Base-by-base conservation (phyloP, 2,113 vertebrate species). In the Struthio camelus region DNA sequence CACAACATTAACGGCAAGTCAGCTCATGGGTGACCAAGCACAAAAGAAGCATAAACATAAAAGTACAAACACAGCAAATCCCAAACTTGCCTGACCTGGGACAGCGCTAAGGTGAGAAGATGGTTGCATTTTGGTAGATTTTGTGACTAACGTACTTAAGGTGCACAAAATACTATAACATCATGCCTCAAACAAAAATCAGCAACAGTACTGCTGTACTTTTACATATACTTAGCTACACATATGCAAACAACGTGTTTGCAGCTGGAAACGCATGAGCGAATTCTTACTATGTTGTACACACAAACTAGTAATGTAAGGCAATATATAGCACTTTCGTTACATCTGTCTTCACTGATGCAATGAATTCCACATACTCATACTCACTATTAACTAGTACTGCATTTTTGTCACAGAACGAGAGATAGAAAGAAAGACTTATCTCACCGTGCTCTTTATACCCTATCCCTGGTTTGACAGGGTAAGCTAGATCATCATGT, bases 211-310 rank as follows among this genome's bases (percentile, higher is more conserved):
- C 22, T 80, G 38, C 12, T 46, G 4, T 4, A 7, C 28, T 90
- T 65, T 28, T 5, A 78, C 44, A 8, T 0, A 11, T n/a, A 42
- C 27, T 56, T 61, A 82, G 50, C 30, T 24, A 38, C 38, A 42
- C 0, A 0, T 2, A 51, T 3, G 48, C 44, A 94, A 72, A 32
- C 22, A 46, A n/a, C 10, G 0, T 30, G 1, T 53, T 42, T 81
- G 27, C 50, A 77, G 34, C 40, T 56, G 65, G 32, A 7, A 51
- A n/a, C n/a, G n/a, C 6, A 42, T 24, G 42, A 59, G 22, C 14
- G 28, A 92, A 59, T 70, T 79, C 69, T 46, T 30, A 44, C 50
- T 62, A 1, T 2, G 27, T 17, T n/a, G 42, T 34, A 61, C 14
- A 27, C 7, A 34, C 5, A 28, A 81, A 92, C 6, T 1, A 76